phyloP scores from a whole-genome alignment of 2,113 vertebrate genomes.

The Anhinga rufa region DNA sequence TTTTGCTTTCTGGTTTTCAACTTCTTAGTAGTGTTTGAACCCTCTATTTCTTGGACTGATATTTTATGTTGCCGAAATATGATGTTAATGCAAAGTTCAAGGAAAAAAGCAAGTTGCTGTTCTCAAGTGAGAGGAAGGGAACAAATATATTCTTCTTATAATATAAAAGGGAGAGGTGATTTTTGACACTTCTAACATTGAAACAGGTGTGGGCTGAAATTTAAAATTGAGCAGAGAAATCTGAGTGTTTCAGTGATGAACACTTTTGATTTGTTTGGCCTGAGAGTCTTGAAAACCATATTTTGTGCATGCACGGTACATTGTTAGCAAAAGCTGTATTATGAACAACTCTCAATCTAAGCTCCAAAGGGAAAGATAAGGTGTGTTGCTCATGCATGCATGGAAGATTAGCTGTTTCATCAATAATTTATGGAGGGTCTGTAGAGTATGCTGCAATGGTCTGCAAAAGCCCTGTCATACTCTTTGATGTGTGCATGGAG shows the following conservation, averaged over 20 bases:
- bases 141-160: background rate
- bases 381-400: background rate
- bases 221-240: background rate
- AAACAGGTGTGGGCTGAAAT: background rate
- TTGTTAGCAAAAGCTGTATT: background rate
- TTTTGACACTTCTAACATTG: background rate
- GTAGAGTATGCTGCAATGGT: background rate
- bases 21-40: background rate
- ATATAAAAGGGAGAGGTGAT: background rate
- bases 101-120: background rate
- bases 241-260: background rate
- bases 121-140: background rate
- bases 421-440: background rate
- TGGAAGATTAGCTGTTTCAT: slow-evolving; percentile 21
- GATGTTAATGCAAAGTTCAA: background rate
- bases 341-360: background rate
- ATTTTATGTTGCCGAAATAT: background rate
- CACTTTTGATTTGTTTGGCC: background rate
- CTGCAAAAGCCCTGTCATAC: background rate
- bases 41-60: background rate
- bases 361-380: background rate
- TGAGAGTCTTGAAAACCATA: background rate
- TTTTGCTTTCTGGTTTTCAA: background rate
- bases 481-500: background rate
- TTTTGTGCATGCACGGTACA: background rate